Conservation (phyloP, 2,797 vertebrate species). For the Tenualosa thibaudeaui region DNA sequence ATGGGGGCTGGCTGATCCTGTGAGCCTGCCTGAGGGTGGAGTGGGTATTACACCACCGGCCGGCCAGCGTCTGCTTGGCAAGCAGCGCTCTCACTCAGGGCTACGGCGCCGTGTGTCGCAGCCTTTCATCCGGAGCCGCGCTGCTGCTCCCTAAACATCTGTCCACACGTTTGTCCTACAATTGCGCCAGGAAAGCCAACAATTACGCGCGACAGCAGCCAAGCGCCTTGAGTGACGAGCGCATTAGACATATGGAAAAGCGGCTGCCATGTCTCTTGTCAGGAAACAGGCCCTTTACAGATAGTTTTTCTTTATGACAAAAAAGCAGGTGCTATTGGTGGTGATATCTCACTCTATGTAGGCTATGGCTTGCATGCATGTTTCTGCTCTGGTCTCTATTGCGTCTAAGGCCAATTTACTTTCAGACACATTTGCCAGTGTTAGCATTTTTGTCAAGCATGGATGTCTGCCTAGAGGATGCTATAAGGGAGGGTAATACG, state of each 20-base stretch:
- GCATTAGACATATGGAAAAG: constrained; percentile 46
- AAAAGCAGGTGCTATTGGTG: not conserved
- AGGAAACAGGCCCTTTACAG: constrained; percentile 39
- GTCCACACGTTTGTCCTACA: constrained; percentile 55
- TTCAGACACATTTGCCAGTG: not conserved
- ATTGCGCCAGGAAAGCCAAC: constrained; percentile 46
- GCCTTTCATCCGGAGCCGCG: constrained; percentile 54
- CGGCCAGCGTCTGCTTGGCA: constrained; percentile 45
- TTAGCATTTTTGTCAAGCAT: constrained; percentile 10
- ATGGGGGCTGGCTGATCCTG: constrained; percentile 39
- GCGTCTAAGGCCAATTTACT: not conserved
- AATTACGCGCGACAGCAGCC: constrained; percentile 40
- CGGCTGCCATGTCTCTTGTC: constrained; percentile 37
- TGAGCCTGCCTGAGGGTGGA: constrained; percentile 44
- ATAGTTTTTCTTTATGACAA: not conserved
- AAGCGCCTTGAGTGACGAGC: constrained; percentile 43
- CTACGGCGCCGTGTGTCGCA: constrained; percentile 41
- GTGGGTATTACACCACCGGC: constrained; percentile 48
- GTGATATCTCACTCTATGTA: not conserved
- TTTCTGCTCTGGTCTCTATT: not conserved
- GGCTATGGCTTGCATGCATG: not conserved
- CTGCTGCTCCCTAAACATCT: constrained; percentile 61
- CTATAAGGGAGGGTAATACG: not conserved
- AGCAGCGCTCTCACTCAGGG: constrained; percentile 40
- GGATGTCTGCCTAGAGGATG: not conserved